Conservation (phyloP, 2,797 vertebrate species). For the Enteromius paludinosus region DNA sequence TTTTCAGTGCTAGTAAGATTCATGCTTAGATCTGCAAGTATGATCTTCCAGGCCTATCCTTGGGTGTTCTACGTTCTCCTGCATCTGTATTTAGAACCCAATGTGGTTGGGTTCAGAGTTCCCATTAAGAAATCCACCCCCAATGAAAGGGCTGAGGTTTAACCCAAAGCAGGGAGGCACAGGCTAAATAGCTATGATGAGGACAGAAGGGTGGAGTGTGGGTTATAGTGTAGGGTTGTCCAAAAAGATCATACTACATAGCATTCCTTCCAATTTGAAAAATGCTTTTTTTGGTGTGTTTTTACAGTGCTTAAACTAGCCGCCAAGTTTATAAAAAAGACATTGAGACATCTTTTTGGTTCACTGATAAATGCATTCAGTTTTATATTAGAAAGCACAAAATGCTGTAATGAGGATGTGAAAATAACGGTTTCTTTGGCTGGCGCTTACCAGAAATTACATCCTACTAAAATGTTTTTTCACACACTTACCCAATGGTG, state of each 20-base stretch:
- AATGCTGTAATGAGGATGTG: not conserved
- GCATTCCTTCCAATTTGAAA: not conserved
- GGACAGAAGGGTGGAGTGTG: conserved; percentile 5
- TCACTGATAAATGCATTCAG: conserved; percentile 3
- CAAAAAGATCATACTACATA: not conserved
- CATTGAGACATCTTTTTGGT: conserved; percentile 9
- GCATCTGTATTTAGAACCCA: conserved; percentile 23
- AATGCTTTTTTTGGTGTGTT: not conserved
- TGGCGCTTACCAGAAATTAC: not conserved
- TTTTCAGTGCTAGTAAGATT: conserved; percentile 27
- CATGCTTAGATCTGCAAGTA: not conserved
- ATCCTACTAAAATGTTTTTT: not conserved
- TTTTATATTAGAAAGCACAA: not conserved
- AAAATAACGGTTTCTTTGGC: conserved; percentile 11
- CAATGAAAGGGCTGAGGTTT: conserved; percentile 17
- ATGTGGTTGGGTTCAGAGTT: conserved; percentile 11
- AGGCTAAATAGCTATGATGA: not conserved
- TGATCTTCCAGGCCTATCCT: conserved; percentile 31
- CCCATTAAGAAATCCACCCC: not conserved
- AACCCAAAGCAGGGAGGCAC: conserved; percentile 25
- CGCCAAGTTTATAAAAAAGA: not conserved
- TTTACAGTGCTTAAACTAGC: conserved; percentile 11
- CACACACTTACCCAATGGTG: not conserved
- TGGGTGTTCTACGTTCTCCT: conserved; percentile 14
- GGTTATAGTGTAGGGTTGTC: conserved; percentile 3